phyloP scores from a whole-genome alignment of 1,140 invertebrate species.

The Maconellicoccus hirsutus region DNA sequence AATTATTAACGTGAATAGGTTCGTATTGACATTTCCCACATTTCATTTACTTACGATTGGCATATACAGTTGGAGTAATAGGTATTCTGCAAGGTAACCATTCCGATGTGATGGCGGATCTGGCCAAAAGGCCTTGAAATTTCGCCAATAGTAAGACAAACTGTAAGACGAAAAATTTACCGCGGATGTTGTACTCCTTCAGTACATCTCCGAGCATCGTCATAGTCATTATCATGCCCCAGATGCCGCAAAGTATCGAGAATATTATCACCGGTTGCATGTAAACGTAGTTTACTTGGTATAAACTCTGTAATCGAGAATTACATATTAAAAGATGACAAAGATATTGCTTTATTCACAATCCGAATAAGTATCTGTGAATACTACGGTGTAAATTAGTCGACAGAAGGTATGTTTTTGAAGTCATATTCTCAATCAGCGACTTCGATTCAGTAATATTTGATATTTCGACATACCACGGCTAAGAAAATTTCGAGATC shows the following conservation, averaged over 20 bases:
- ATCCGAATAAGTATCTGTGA: too few species aligned
- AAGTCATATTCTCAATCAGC: too few species aligned
- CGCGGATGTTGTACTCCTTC: conserved; percentile 33
- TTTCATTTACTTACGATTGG: conserved; percentile 39
- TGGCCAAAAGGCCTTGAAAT: conserved; percentile 31
- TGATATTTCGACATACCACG: too few species aligned
- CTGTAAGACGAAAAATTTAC: conserved; percentile 34
- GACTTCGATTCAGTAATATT: too few species aligned
- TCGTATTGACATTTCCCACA: too few species aligned
- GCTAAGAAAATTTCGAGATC: too few species aligned
- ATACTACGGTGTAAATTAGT: too few species aligned
- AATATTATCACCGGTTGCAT: conserved; percentile 44
- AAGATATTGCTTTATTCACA: too few species aligned
- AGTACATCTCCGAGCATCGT: conserved; percentile 37
- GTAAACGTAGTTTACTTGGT: conserved; percentile 45
- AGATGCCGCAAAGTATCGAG: conserved; percentile 48
- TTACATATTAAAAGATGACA: too few species aligned
- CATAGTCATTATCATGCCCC: conserved; percentile 47
- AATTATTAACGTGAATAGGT: background rate
- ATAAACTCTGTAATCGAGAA: conserved; percentile 39
- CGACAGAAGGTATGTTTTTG: too few species aligned
- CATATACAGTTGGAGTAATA: conserved; percentile 38
- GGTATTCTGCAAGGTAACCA: conserved; percentile 33
- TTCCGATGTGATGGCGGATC: conserved; percentile 28
- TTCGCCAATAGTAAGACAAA: conserved; percentile 33